phyloP scores from a whole-genome alignment of 2,888 invertebrate genomes.

The Drosophila phalerata region DNA sequence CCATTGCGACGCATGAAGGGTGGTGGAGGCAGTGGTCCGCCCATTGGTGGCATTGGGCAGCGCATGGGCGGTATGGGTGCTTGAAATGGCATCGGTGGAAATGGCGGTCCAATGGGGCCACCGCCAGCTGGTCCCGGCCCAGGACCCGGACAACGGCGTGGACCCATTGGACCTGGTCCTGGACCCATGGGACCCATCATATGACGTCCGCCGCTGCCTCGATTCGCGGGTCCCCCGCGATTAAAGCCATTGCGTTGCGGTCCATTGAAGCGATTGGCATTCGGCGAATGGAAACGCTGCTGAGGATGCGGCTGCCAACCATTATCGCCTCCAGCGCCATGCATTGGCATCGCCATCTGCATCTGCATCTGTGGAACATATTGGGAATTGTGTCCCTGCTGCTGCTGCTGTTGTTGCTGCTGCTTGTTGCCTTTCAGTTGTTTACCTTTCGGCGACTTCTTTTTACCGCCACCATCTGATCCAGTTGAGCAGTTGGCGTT shows the following conservation, averaged over 20 bases:
- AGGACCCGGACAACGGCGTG: conserved; percentile 24
- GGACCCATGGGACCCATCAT: conserved; percentile 60
- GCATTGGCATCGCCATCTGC: conserved; percentile 17
- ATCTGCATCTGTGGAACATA: conserved; percentile 31
- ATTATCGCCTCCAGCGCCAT: conserved; percentile 41
- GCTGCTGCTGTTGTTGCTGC: conserved; percentile 5
- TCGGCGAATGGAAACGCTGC: conserved; percentile 47
- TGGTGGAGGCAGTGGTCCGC: conserved; percentile 62
- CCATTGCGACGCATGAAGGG: conserved; percentile 79
- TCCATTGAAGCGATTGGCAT: conserved; percentile 53
- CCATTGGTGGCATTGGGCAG: conserved; percentile 71
- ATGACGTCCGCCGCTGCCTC: conserved; percentile 48
- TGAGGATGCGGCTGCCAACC: conserved; percentile 12
- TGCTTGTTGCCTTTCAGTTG: conserved; percentile 60
- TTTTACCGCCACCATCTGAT: conserved; percentile 56
- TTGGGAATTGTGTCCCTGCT: conserved; percentile 26
- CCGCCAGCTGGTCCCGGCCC: conserved; percentile 47
- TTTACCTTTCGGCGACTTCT: conserved; percentile 61
- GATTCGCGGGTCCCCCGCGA: conserved; percentile 20
- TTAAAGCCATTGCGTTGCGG: conserved; percentile 48
- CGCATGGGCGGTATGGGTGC: conserved; percentile 76
- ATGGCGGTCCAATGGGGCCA: conserved; percentile 68
- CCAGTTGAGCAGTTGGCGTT: conserved; percentile 7
- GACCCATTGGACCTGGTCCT: conserved; percentile 24
- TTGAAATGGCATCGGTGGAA: conserved; percentile 71